Conservation (phyloP, 2,888 invertebrate genomes). For the Eilema depressum region DNA sequence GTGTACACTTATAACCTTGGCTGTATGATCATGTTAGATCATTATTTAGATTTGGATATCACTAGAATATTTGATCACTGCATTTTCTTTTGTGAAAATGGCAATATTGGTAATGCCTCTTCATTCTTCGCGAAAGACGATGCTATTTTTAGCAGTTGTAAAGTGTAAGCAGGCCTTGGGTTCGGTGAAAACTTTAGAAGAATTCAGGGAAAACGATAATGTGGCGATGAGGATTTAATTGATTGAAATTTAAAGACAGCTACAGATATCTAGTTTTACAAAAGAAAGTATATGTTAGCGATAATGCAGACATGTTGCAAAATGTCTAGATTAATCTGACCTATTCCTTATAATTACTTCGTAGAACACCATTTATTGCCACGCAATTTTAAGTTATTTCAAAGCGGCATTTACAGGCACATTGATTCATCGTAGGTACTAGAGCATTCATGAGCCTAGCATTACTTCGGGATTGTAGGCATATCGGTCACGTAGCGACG, state of each 20-base stretch:
- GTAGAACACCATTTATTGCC: not conserved
- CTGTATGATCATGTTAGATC: too few species aligned
- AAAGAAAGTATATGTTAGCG: too few species aligned
- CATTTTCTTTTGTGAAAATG: too few species aligned
- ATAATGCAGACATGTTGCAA: not conserved
- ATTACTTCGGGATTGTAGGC: constrained; percentile 62
- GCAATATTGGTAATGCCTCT: too few species aligned
- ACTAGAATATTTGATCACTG: too few species aligned
- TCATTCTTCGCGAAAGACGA: too few species aligned
- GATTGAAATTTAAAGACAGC: not conserved
- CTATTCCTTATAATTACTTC: not conserved
- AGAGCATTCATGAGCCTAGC: constrained; percentile 25
- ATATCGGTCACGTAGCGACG: constrained; percentile 66
- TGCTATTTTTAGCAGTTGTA: too few species aligned
- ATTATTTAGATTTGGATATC: too few species aligned
- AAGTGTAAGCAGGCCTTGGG: too few species aligned
- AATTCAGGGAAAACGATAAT: not conserved
- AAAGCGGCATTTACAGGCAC: constrained; percentile 20
- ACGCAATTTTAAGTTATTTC: constrained; percentile 32
- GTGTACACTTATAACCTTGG: too few species aligned
- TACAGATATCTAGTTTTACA: not conserved
- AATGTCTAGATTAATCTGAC: not conserved
- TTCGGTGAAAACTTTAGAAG: too few species aligned
- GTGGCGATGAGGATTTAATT: not conserved
- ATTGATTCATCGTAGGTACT: constrained; percentile 1